These are phyloP conservation scores for Phoebastria nigripes DNA, from an alignment of 2,797 vertebrate species.

Conservation along the genomic window DNA sequence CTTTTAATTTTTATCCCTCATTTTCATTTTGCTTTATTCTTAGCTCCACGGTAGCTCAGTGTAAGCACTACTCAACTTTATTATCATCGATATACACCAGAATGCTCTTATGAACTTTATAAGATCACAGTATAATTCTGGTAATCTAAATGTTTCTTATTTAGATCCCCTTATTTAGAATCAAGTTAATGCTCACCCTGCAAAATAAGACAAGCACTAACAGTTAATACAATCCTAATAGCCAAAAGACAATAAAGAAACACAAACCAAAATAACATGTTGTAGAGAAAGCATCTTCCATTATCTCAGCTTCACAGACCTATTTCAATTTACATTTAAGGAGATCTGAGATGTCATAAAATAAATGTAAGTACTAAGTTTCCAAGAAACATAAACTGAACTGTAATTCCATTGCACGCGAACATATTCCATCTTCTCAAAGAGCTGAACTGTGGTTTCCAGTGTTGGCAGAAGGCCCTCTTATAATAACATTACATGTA, in stretches of 20 bases:
- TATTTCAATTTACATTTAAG: constrained; percentile 49
- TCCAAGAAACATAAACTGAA: constrained; percentile 42
- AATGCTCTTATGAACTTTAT: neutral
- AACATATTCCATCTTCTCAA: constrained; percentile 32
- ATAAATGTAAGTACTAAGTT: constrained; percentile 31
- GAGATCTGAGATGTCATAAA: constrained; percentile 13
- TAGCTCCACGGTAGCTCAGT: neutral
- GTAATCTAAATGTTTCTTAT: neutral
- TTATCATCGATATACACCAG: neutral
- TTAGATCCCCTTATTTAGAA: neutral
- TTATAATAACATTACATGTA: constrained; percentile 55
- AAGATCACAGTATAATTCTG: neutral
- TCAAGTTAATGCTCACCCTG: neutral
- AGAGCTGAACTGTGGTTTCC: constrained; percentile 35
- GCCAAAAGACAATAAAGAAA: neutral
- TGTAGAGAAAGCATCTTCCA: neutral
- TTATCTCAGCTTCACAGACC: neutral
- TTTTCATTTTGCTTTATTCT: neutral
- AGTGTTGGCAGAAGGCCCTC: constrained; percentile 49
- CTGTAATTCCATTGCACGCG: neutral
- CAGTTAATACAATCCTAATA: neutral
- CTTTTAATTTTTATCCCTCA: neutral
- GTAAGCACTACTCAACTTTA: neutral
- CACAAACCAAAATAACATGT: neutral
- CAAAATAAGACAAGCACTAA: neutral